Base-by-base conservation (phyloP, 1,140 invertebrate genomes). In the Leptopilina clavipes region DNA sequence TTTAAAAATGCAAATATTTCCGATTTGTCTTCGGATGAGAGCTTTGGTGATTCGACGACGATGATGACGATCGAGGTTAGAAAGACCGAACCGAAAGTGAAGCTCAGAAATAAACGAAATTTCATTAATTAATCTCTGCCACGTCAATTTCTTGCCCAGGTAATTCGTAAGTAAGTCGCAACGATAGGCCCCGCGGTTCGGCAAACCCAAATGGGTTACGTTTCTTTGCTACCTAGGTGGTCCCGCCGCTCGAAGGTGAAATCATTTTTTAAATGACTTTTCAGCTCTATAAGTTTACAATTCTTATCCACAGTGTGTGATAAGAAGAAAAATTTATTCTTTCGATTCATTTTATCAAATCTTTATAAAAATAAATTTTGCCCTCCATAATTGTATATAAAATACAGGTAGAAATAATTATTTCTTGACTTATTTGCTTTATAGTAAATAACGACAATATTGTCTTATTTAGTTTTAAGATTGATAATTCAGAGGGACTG, bases 251-350 rank as follows among this genome's bases (percentile, higher is more conserved):
- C 43, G 70, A 70, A n/a, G 44, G 72, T 37, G 71, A 65, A 76
- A 79, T 80, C 81, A 82, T 85, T 82, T 84, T 84, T 85, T 79
- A 79, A 78, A 81, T 77, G 77, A 83, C 76, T 84, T 82, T 83
- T 79, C 82, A n/a, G n/a, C 73, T 82, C 70, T 75, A n/a, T n/a
- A n/a, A n/a, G n/a, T n/a, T n/a, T n/a, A n/a, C n/a, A n/a, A n/a
- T n/a, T n/a, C n/a, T n/a, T n/a, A n/a, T n/a, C n/a, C n/a, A n/a
- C n/a, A n/a, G n/a, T n/a, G n/a, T n/a, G n/a, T n/a, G n/a, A n/a
- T n/a, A n/a, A n/a, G n/a, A n/a, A n/a, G n/a, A n/a, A n/a, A n/a
- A n/a, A n/a, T n/a, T n/a, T n/a, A n/a, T n/a, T n/a, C n/a, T n/a
- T n/a, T n/a, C n/a, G n/a, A n/a, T n/a, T n/a, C n/a, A n/a, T n/a